Base-by-base conservation (phyloP, 35 echinoderm and acorn worm species). In the Stichopus chloronotus region DNA sequence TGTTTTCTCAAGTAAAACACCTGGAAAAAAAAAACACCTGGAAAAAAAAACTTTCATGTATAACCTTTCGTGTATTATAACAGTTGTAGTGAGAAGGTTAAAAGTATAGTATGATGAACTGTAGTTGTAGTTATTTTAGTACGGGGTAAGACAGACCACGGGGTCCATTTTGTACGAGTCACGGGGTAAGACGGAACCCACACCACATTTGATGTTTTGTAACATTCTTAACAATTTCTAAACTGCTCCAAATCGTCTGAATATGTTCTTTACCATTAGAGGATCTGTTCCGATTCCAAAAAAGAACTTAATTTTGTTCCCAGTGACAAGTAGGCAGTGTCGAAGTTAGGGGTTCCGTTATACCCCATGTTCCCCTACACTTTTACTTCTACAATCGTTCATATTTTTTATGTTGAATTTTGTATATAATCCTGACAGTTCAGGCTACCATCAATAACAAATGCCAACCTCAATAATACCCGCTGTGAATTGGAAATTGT, bases 311-410 rank as follows among this genome's bases (percentile, higher is more conserved):
- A 87, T 82, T 87, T 61, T n/a, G 83, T 87, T 87, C 54, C 7
- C 55, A 19, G 55, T 87, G 53, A 8, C 83, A 87, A 87, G 57
- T 61, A 58, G 55, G 55, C 83, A 87, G 83, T 9, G 5, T 87
- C 83, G 55, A 87, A 87, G 83, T 87, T 87, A 87, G 83, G 83
- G 83, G 83, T 87, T 87, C 83, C 58, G 83, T 87, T 87, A 14
- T 61, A 87, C 83, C 83, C 83, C 83, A 87, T 87, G 58, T 87
- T 61, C 83, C 83, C 83, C 78, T 68, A 68, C 8, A 8, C 63
- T n/a, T n/a, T n/a, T n/a, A n/a, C n/a, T n/a, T n/a, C n/a, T n/a
- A n/a, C n/a, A n/a, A n/a, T n/a, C n/a, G n/a, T n/a, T n/a, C n/a
- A n/a, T n/a, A 68, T 68, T 9, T 68, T 17, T 68, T 17, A 68